Percentiles rank a stretch among this genome's conserved stretches.
Evolutionary conservation across 1,140 invertebrate species (phyloP).

Genomic region (Anoplolepis gracilipes): DNA sequence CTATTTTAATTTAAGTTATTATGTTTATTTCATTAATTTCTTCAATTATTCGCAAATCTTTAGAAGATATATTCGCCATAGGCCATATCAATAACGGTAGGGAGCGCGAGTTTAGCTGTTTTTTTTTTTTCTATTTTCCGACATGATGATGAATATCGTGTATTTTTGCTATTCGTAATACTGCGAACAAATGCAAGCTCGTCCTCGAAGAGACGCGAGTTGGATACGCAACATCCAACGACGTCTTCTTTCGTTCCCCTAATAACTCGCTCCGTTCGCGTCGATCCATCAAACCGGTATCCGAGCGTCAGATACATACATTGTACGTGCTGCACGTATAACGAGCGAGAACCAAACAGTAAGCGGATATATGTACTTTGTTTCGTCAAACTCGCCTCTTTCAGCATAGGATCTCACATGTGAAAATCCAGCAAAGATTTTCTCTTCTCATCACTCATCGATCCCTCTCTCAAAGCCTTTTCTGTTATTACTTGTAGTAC

Average conservation of each 20-base stretch:
- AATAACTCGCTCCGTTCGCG: slow-evolving; percentile 16
- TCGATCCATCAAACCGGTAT: slow-evolving; percentile 56
- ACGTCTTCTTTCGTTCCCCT: slow-evolving; percentile 50
- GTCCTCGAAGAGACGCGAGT: not conserved
- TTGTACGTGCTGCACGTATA: slow-evolving; percentile 25
- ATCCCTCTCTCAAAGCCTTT: not conserved
- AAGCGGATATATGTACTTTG: not conserved
- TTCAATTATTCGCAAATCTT: no score
- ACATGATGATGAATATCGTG: not conserved
- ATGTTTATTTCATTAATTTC: not conserved
- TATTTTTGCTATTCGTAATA: not conserved
- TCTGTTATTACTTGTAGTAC: not conserved
- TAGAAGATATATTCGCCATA: not conserved
- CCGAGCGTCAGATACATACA: slow-evolving; percentile 27
- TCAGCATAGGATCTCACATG: not conserved
- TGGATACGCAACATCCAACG: slow-evolving; percentile 7
- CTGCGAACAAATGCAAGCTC: slow-evolving; percentile 4
- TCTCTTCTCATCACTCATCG: not conserved
- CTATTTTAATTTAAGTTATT: not conserved
- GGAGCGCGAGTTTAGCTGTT: not conserved
- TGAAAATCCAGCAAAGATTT: not conserved
- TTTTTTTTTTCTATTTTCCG: no score
- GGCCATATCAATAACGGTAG: not conserved
- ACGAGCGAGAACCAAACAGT: slow-evolving; percentile 9
- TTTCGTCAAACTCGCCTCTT: not conserved